Conservation (phyloP, 64 coral and sea anemone species). For the Cladopsammia gracilis region DNA sequence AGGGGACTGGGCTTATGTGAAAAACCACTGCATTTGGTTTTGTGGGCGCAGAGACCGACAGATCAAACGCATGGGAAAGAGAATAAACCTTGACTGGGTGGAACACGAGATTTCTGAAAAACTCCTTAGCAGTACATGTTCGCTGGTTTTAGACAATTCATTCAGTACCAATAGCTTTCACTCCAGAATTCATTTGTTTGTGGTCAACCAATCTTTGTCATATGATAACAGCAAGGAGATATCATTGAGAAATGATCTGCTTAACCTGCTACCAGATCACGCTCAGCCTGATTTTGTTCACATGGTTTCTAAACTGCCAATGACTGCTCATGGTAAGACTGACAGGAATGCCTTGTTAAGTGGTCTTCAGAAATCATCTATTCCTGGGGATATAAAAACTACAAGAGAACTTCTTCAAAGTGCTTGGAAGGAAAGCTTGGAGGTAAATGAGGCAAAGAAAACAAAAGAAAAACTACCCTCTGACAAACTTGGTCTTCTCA, state of each 20-base stretch:
- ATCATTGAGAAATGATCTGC: not conserved
- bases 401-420: not conserved
- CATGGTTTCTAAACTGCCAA: constrained; percentile 69
- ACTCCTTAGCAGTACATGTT: constrained; percentile 41
- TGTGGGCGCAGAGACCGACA: constrained; percentile 85
- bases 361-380: not conserved
- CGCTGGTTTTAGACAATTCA: constrained; percentile 37
- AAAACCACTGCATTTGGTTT: constrained; percentile 71
- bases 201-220: not conserved
- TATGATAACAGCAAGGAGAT: not conserved
- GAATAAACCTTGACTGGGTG: constrained; percentile 75
- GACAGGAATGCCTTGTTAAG: constrained; percentile 59
- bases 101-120: constrained; percentile 65
- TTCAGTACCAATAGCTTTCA: not conserved
- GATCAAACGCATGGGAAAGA: constrained; percentile 82
- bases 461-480: not conserved
- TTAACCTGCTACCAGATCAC: constrained; percentile 53
- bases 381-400: not conserved
- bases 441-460: not conserved
- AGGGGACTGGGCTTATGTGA: constrained; percentile 85
- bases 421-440: not conserved
- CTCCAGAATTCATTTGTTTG: constrained; percentile 57
- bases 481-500: not conserved
- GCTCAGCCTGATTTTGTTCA: constrained; percentile 80
- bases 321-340: constrained; percentile 92